Conservation (phyloP, 1,140 invertebrate species). For the Patella vulgata region DNA sequence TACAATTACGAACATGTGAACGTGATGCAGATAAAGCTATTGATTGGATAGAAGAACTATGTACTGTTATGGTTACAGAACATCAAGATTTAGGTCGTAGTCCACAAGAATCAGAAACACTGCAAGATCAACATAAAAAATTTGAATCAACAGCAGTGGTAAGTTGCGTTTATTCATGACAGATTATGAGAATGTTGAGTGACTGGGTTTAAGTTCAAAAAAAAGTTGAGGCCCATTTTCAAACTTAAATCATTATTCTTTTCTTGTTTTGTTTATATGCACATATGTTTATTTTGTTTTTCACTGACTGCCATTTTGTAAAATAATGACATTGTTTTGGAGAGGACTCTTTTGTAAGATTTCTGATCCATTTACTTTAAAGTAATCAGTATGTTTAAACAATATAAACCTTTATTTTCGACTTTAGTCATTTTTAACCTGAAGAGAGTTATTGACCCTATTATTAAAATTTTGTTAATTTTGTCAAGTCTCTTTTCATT, state of each 20-base stretch:
- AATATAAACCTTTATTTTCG: too few species aligned
- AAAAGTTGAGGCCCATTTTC: neutral
- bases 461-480: too few species aligned
- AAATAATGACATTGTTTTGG: too few species aligned
- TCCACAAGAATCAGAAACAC: conserved; percentile 77
- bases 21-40: conserved; percentile 79
- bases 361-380: too few species aligned
- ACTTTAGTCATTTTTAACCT: too few species aligned
- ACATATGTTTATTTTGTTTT: too few species aligned
- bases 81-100: conserved; percentile 79
- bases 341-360: too few species aligned
- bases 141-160: conserved; percentile 83
- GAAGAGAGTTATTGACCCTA: too few species aligned
- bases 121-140: conserved; percentile 80
- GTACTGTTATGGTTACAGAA: conserved; percentile 76
- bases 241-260: neutral
- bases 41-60: conserved; percentile 79
- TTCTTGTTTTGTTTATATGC: neutral
- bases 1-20: conserved; percentile 80
- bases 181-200: neutral
- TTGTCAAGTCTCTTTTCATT: too few species aligned
- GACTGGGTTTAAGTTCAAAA: neutral
- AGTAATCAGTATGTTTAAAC: too few species aligned
- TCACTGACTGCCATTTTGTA: too few species aligned
- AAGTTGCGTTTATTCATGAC: conserved; percentile 19